These are phyloP conservation scores for Nycteola revayana DNA, from an alignment of 2,888 invertebrate species.

Conservation along the genomic window DNA sequence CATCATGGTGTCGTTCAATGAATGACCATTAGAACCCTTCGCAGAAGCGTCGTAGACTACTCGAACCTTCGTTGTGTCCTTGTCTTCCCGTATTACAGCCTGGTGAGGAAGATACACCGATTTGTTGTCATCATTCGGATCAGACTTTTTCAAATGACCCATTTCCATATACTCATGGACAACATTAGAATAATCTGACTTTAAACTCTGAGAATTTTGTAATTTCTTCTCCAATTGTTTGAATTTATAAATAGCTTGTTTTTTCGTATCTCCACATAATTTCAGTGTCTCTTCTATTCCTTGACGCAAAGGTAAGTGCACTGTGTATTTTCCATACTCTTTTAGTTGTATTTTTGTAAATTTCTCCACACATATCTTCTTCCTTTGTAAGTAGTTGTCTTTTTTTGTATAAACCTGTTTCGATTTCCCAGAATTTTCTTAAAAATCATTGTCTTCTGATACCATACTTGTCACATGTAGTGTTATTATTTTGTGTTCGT, in stretches of 20 bases:
- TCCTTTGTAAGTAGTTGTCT: conserved; percentile 12
- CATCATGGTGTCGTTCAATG: conserved; percentile 27
- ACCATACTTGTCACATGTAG: too few species aligned
- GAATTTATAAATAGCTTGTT: conserved; percentile 22
- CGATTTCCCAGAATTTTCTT: conserved; percentile 26
- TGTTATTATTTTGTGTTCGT: too few species aligned
- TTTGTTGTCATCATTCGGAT: not conserved
- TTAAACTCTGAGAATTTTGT: conserved; percentile 1
- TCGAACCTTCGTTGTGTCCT: conserved; percentile 14
- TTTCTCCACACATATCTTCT: conserved; percentile 6
- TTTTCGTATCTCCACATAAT: conserved; percentile 12
- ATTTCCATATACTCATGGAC: conserved; percentile 2
- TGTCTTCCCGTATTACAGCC: conserved; percentile 20
- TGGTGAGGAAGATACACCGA: not conserved
- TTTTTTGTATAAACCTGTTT: conserved; percentile 16
- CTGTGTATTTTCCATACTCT: conserved; percentile 5
- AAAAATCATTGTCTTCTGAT: conserved; percentile 21
- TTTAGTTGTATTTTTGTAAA: conserved; percentile 3
- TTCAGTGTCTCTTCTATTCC: conserved; percentile 4
- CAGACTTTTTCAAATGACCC: conserved; percentile 2
- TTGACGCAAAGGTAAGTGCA: conserved; percentile 2
- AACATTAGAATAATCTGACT: conserved; percentile 1
- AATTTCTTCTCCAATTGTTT: conserved; percentile 8
- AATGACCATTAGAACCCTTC: conserved; percentile 13
- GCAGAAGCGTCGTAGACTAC: conserved; percentile 7